Conservation (phyloP, 1,140 invertebrate species). For the Ephestia elutella region DNA sequence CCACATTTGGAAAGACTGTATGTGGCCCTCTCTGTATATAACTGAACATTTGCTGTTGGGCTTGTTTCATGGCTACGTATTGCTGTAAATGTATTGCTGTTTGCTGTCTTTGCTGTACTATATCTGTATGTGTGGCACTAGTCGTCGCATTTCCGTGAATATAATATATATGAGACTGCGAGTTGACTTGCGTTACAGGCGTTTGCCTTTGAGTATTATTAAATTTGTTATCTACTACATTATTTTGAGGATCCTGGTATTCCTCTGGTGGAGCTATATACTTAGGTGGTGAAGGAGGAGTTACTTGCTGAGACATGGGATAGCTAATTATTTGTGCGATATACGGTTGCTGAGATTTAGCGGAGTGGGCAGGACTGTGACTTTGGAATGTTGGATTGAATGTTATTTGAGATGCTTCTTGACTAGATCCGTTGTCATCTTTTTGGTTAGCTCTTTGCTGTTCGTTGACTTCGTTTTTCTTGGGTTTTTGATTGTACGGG, state of each 20-base stretch:
- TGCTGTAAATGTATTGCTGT: conserved; percentile 70
- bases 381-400: conserved; percentile 74
- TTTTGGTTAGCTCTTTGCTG: conserved; percentile 55
- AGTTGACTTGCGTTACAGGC: conserved; percentile 39
- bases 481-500: conserved; percentile 61
- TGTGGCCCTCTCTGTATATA: conserved; percentile 62
- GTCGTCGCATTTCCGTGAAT: conserved; percentile 53
- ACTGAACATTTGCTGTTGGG: conserved; percentile 69
- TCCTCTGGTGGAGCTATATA: conserved; percentile 68
- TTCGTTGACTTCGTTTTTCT: conserved; percentile 58
- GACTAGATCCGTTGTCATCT: conserved; percentile 48
- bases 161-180: conserved; percentile 67
- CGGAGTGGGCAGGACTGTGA: conserved; percentile 66
- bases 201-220: conserved; percentile 23
- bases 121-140: conserved; percentile 36
- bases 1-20: conserved; percentile 55
- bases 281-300: conserved; percentile 58
- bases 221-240: conserved; percentile 52
- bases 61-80: conserved; percentile 74
- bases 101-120: conserved; percentile 66
- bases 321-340: conserved; percentile 71
- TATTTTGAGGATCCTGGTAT: conserved; percentile 63
- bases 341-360: conserved; percentile 63
- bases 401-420: conserved; percentile 67
- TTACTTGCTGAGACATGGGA: conserved; percentile 68